Evolutionary conservation across 1,140 invertebrate species (phyloP).

Genomic region (Battus philenor): DNA sequence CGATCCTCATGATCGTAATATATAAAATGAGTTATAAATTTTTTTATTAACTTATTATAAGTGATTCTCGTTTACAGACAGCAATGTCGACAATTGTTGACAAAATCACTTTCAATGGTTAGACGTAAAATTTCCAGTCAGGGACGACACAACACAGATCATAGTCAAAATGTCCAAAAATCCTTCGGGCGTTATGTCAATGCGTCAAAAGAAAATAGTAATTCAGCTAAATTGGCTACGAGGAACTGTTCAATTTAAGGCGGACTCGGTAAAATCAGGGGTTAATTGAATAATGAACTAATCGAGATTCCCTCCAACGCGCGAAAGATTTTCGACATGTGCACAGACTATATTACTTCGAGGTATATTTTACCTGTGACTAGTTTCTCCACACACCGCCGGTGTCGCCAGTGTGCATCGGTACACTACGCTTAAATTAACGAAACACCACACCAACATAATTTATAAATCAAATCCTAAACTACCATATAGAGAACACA

Average conservation of each 20-base stretch:
- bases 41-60: no score
- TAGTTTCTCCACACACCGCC: slow-evolving; percentile 65
- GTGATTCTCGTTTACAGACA: no score
- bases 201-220: slow-evolving; percentile 3
- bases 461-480: slow-evolving; percentile 67
- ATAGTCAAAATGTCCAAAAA: slow-evolving; percentile 32
- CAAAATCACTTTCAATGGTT: slow-evolving; percentile 14
- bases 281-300: slow-evolving; percentile 1
- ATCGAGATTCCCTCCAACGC: slow-evolving; percentile 5
- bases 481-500: slow-evolving; percentile 72
- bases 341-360: slow-evolving; percentile 37
- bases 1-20: no score
- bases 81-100: slow-evolving; percentile 12
- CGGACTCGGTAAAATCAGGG: slow-evolving; percentile 4
- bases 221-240: slow-evolving; percentile 13
- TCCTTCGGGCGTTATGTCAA: slow-evolving; percentile 24
- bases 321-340: slow-evolving; percentile 32
- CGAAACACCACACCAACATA: slow-evolving; percentile 72
- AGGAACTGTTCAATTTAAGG: slow-evolving; percentile 14
- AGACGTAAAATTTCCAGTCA: slow-evolving; percentile 23
- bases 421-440: slow-evolving; percentile 63
- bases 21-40: no score
- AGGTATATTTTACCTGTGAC: slow-evolving; percentile 63
- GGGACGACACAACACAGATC: slow-evolving; percentile 65
- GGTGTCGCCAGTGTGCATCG: slow-evolving; percentile 46